phyloP scores from a whole-genome alignment of 2,113 vertebrate genomes.

The Xenopus laevis region DNA sequence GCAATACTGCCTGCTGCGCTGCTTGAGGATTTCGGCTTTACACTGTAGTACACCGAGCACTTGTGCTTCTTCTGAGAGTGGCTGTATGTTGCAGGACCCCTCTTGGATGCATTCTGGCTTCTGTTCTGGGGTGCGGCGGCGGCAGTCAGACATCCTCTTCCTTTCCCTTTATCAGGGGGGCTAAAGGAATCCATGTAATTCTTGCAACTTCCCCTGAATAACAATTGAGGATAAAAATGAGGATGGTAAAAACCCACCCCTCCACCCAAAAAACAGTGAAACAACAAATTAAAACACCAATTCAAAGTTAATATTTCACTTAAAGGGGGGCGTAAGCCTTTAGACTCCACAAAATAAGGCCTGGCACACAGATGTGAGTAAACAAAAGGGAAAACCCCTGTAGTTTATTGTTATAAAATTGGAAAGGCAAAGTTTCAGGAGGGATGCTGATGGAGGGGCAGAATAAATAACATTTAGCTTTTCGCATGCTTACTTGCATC shows the following conservation, averaged over 20 bases:
- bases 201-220: slow-evolving; percentile 85
- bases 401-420: too few relatives aligned
- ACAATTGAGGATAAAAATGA: not conserved
- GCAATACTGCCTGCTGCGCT: slow-evolving; percentile 37
- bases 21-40: slow-evolving; percentile 73
- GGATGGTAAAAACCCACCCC: not conserved
- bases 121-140: slow-evolving; percentile 65
- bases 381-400: too few relatives aligned
- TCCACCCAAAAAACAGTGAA: too few relatives aligned
- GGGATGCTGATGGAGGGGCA: too few relatives aligned
- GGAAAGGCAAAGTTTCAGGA: too few relatives aligned
- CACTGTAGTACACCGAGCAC: slow-evolving; percentile 83
- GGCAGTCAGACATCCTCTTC: slow-evolving; percentile 82
- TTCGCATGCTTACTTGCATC: too few relatives aligned
- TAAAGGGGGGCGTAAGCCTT: too few relatives aligned
- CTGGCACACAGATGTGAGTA: too few relatives aligned
- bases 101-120: slow-evolving; percentile 77
- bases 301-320: too few relatives aligned
- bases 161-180: slow-evolving; percentile 88
- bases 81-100: slow-evolving; percentile 66
- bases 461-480: too few relatives aligned
- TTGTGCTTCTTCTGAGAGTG: slow-evolving; percentile 91
- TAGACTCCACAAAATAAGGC: too few relatives aligned
- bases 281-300: too few relatives aligned
- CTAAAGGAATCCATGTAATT: slow-evolving; percentile 83